Evolutionary conservation across 2,797 vertebrate species (phyloP).

Genomic region (Bucorvus abyssinicus): DNA sequence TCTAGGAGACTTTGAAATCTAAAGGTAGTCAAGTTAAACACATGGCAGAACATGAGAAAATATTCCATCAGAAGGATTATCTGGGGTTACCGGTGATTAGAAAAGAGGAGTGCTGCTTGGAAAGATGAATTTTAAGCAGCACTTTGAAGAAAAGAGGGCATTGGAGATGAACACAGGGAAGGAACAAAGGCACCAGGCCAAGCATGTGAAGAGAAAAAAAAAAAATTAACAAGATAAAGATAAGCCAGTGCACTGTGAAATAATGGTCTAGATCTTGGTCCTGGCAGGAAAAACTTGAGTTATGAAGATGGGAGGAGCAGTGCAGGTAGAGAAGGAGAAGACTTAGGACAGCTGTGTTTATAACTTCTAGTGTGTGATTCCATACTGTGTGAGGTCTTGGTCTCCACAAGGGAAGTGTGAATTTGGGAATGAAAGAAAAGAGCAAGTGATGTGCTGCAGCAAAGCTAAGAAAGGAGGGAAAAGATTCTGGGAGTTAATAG

Average conservation of each 20-base stretch:
- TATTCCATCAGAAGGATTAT: background rate
- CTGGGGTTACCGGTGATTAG: background rate
- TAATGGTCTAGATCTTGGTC: background rate
- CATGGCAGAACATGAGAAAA: background rate
- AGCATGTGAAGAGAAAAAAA: background rate
- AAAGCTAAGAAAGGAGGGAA: background rate
- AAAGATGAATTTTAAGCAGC: background rate
- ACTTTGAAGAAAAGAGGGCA: background rate
- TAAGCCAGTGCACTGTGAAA: background rate
- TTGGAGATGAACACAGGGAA: background rate
- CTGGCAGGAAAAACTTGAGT: background rate
- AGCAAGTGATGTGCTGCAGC: background rate
- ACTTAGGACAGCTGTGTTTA: background rate
- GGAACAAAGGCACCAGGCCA: background rate
- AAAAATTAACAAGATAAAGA: background rate
- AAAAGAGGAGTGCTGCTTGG: background rate
- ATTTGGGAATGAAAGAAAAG: background rate
- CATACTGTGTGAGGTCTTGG: background rate
- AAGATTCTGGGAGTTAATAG: background rate
- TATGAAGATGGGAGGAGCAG: background rate
- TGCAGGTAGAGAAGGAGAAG: background rate
- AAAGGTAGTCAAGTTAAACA: background rate
- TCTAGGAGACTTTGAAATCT: background rate
- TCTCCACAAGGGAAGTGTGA: background rate
- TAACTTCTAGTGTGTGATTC: background rate